Evolutionary conservation across 2,113 vertebrate genomes (phyloP), one percentile per base, ranked within the genome.

Genomic region (Athene cunicularia): DNA sequence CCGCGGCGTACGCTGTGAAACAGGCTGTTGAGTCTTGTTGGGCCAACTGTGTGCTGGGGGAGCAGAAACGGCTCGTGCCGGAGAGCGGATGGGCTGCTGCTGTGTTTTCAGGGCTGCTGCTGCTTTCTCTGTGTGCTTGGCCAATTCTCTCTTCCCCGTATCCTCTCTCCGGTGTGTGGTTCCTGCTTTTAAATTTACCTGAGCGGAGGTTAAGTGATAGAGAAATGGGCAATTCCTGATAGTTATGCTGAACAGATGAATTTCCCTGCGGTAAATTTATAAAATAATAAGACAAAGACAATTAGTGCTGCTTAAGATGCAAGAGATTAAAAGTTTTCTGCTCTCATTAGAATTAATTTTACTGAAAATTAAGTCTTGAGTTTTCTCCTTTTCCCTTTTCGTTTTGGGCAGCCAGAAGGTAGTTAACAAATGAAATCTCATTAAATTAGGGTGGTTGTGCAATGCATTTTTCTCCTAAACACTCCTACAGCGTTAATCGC

Each of bases 1-100:
- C n/a, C 17, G 0, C 4, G 43, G 60, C 1, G 15, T 19, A 3
- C 16, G 0, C 74, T 59, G 45, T 8, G 74, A 18, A 19, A 39
- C 55, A 2, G 74, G 70, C 76, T 71, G 41, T 5, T 8, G 45
- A 14, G 59, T 6, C 53, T 14, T 15, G 39, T 12, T 56, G 72
- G 71, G 47, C 88, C 83, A 20, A 1, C 39, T 5, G 32, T 2
- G 39, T 50, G 60, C 70, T 14, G 37, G 2, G 43, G 80, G 80
- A 71, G 62, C 74, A 2, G 74, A 3, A 9, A 3, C 2, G 2
- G 56, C 49, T 12, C 4, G 1, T 22, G 49, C 70, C 23, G 60
- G 26, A 20, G 47, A 41, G 73, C 66, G 15, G 55, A 5, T 3
- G 68, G 89, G 53, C 39, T 17, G 67, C 74, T 23, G 70, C 64